These are phyloP conservation scores for Mycteria americana DNA, from an alignment of 2,797 vertebrate species.

Conservation along the genomic window DNA sequence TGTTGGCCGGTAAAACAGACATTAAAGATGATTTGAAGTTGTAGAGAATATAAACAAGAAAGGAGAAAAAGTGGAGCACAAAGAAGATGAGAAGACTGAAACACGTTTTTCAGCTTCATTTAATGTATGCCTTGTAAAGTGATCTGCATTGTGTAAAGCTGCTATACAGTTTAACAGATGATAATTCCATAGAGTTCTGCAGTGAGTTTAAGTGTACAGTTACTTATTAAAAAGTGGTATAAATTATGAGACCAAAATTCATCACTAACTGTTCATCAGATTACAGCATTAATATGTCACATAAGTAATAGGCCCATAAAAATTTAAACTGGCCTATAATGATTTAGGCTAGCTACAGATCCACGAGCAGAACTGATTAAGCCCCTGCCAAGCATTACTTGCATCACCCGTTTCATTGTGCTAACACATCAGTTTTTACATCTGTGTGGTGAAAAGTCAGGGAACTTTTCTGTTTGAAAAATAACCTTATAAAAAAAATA, in stretches of 20 bases:
- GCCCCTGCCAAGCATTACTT: background rate
- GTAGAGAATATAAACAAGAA: background rate
- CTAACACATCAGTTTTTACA: background rate
- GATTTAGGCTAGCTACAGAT: background rate
- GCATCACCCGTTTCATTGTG: accelerated
- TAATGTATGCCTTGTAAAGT: background rate
- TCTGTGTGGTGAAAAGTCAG: background rate
- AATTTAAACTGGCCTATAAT: background rate
- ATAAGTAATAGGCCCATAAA: background rate
- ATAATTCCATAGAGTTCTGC: background rate
- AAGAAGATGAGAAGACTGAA: background rate
- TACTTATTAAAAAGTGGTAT: background rate
- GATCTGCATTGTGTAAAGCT: background rate
- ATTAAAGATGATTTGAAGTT: background rate
- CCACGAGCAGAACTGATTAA: background rate
- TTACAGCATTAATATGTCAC: background rate
- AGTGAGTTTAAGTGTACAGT: background rate
- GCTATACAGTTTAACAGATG: background rate
- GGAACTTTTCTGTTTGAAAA: background rate
- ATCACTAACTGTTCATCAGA: background rate
- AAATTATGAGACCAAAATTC: background rate
- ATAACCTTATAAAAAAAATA: background rate
- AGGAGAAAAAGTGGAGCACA: background rate
- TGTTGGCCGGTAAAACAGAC: background rate
- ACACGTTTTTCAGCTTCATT: background rate